These are phyloP conservation scores for Palaemon carinicauda DNA, from an alignment of 1,140 invertebrate genomes.

Conservation along the genomic window DNA sequence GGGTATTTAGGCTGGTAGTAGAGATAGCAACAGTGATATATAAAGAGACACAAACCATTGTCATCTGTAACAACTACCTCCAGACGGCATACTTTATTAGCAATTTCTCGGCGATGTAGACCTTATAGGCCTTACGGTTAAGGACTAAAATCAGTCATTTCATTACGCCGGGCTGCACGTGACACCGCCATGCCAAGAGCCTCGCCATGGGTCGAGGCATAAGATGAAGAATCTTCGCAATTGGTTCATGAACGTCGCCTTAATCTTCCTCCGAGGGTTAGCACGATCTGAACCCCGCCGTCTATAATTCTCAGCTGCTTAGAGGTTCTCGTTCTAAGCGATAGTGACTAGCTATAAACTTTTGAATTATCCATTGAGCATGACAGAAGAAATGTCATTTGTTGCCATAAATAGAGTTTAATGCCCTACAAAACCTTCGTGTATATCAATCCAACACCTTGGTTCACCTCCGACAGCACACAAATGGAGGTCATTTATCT, in stretches of 20 bases:
- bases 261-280: not conserved
- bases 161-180: not conserved
- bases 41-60: not conserved
- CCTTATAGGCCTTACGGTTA: not conserved
- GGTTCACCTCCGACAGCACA: not conserved
- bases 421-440: constrained; percentile 34
- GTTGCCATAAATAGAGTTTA: constrained; percentile 45
- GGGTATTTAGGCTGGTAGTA: not conserved
- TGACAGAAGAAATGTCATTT: constrained; percentile 52
- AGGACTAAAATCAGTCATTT: not conserved
- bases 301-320: constrained; percentile 36
- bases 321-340: constrained; percentile 36
- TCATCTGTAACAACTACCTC: not conserved
- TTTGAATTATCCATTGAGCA: constrained; percentile 45
- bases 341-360: constrained; percentile 46
- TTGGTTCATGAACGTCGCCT: not conserved
- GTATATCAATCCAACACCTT: constrained; percentile 48
- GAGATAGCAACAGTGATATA: not conserved
- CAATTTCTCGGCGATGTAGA: not conserved
- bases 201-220: not conserved
- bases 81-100: not conserved
- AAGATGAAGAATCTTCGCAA: not conserved
- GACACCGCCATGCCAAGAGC: not conserved
- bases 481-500: not conserved
- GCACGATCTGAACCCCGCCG: not conserved